A percentile compares a stretch with the other conserved stretches of the same genome.
Conservation (phyloP, 2,797 vertebrate genomes). For the Danio tinwini region DNA sequence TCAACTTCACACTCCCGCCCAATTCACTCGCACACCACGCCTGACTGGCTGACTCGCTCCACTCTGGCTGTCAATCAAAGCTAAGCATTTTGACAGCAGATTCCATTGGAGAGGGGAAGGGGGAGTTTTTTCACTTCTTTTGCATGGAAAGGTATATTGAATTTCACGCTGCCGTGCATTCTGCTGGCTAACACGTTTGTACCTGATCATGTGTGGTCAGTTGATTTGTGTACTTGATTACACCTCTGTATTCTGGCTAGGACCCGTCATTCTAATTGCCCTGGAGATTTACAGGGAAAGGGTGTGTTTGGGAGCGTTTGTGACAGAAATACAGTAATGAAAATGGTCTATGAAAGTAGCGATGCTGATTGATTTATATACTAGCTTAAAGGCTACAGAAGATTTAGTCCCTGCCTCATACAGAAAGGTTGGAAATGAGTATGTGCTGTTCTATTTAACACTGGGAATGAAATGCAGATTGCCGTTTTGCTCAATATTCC, state of each 20-base stretch:
- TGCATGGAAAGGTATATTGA: slow-evolving; percentile 17
- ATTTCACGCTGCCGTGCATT: slow-evolving; percentile 62
- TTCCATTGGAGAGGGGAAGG: slow-evolving; percentile 45
- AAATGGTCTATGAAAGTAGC: slow-evolving; percentile 46
- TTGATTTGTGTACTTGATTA: slow-evolving; percentile 63
- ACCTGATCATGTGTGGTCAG: slow-evolving; percentile 38
- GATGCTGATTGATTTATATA: slow-evolving; percentile 71
- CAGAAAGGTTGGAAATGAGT: slow-evolving; percentile 37
- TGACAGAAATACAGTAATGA: slow-evolving; percentile 33
- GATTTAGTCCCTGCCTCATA: slow-evolving; percentile 64
- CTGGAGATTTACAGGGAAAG: slow-evolving; percentile 43
- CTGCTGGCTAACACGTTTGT: slow-evolving; percentile 31
- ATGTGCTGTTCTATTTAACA: slow-evolving; percentile 32
- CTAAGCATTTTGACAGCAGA: slow-evolving; percentile 64
- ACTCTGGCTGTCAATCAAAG: slow-evolving; percentile 67
- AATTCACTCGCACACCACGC: slow-evolving; percentile 61
- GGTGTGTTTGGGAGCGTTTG: slow-evolving; percentile 12
- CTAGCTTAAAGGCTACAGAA: slow-evolving; percentile 69
- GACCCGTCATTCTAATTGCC: slow-evolving; percentile 41
- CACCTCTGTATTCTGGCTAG: slow-evolving; percentile 48
- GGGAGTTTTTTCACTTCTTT: slow-evolving; percentile 22
- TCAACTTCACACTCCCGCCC: slow-evolving; percentile 63
- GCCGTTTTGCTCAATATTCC: neutral
- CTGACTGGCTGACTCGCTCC: slow-evolving; percentile 61
- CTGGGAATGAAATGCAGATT: slow-evolving; percentile 16